Conservation (phyloP, 2,888 invertebrate species). For the Eurytoma californica region DNA sequence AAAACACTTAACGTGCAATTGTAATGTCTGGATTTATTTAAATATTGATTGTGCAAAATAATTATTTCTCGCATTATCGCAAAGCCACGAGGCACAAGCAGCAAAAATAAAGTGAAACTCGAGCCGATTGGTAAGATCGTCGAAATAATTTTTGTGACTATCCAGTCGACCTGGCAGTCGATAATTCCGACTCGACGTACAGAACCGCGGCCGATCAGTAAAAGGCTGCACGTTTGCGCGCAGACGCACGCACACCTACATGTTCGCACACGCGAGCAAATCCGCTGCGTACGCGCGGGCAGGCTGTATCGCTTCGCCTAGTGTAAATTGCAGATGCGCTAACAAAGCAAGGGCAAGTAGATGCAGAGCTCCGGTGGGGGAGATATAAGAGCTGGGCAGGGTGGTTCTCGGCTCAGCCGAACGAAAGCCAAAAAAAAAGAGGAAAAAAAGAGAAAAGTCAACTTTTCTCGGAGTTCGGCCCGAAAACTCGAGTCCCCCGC, state of each 20-base stretch:
- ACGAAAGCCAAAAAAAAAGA: slow-evolving; percentile 55
- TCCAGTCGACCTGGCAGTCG: slow-evolving; percentile 30
- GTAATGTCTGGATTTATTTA: no score
- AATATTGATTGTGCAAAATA: no score
- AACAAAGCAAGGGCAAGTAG: slow-evolving; percentile 56
- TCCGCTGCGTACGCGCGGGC: slow-evolving; percentile 41
- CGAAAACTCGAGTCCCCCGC: slow-evolving; percentile 53
- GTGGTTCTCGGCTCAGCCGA: slow-evolving; percentile 14
- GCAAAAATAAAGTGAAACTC: not conserved
- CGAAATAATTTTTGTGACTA: not conserved
- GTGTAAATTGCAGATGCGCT: slow-evolving; percentile 67
- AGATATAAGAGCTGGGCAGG: slow-evolving; percentile 11
- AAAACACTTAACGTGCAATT: no score
- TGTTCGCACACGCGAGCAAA: slow-evolving; percentile 40
- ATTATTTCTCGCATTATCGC: no score
- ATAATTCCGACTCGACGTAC: slow-evolving; percentile 41
- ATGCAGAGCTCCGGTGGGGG: slow-evolving; percentile 23
- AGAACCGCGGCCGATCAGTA: slow-evolving; percentile 48
- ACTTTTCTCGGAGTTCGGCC: slow-evolving; percentile 18
- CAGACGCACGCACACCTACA: slow-evolving; percentile 47
- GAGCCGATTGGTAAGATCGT: not conserved
- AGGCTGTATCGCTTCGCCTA: slow-evolving; percentile 61
- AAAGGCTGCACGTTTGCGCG: slow-evolving; percentile 42
- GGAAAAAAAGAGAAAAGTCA: slow-evolving; percentile 38
- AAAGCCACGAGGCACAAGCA: no score